These are phyloP conservation scores for Dendroctonus valens DNA, from an alignment of 1,140 invertebrate species.

Conservation along the genomic window DNA sequence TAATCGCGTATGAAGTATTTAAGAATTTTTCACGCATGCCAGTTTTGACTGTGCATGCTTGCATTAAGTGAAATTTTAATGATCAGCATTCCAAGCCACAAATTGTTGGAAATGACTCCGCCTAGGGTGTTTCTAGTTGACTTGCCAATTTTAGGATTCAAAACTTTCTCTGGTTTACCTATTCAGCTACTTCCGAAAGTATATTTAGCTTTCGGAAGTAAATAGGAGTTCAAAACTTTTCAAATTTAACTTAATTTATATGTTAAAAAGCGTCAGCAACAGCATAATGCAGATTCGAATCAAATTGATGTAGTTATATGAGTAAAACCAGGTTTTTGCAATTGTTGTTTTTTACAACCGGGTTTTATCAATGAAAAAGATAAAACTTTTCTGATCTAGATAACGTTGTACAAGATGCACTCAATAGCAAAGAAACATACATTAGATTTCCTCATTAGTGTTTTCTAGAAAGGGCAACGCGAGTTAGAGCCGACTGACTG, in stretches of 20 bases:
- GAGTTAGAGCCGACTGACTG: slow-evolving; percentile 32
- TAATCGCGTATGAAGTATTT: neutral
- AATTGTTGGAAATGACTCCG: slow-evolving; percentile 21
- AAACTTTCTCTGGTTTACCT: slow-evolving; percentile 21
- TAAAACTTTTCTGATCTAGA: no score
- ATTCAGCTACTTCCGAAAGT: slow-evolving; percentile 20
- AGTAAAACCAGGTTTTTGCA: no score
- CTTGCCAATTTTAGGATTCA: slow-evolving; percentile 23
- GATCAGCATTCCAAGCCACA: slow-evolving; percentile 9
- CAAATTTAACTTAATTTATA: slow-evolving; percentile 32
- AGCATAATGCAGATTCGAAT: neutral
- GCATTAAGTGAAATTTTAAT: slow-evolving; percentile 23
- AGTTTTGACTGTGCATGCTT: neutral
- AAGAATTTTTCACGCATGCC: neutral
- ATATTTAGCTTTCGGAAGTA: slow-evolving; percentile 27
- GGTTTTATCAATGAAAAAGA: no score
- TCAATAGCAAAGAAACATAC: slow-evolving; percentile 13
- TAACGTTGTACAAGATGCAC: no score
- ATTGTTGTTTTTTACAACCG: no score
- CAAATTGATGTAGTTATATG: no score
- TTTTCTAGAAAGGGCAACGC: slow-evolving; percentile 21
- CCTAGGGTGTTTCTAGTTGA: slow-evolving; percentile 28
- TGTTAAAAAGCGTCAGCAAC: slow-evolving; percentile 16
- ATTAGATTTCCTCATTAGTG: slow-evolving; percentile 29
- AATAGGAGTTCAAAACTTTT: slow-evolving; percentile 24